Base-by-base conservation (phyloP, 1,140 invertebrate genomes). In the Dendroctonus ponderosae region DNA sequence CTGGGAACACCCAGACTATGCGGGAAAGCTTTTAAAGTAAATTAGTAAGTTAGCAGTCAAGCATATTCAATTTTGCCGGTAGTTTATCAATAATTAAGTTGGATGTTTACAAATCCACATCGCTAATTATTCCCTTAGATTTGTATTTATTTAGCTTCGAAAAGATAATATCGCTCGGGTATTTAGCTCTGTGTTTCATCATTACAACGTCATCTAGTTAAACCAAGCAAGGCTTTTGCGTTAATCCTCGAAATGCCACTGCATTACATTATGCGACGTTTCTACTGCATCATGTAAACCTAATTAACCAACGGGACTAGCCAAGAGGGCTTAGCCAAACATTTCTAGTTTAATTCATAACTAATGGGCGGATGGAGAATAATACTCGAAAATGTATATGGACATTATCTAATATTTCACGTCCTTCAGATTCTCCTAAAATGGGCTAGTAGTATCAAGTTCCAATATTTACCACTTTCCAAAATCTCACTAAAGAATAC, bases 271-370 rank as follows among this genome's bases (percentile, higher is more conserved):
- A 59, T 44, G 42, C 57, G 43, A 59, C 57, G 44, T 40, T 59
- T 59, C 57, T 59, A 59, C 42, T 59, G 57, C 57, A 59, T 59
- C 57, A 59, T 59, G 57, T 46, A 59, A 59, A 59, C 42, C 57
- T 59, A 59, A 59, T 59, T 59, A 46, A 59, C 57, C 37, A 48
- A 46, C 53, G 14, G 48, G 44, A 59, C 42, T 37, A 38, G 43
- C 57, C 42, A 46, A 46, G n/a, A 59, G 57, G 57, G 57, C 39
- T 59, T 59, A 59, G 14, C 14, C 42, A 59, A 59, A 59, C 44
- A 59, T 46, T 59, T 46, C 43, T 37, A 46, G 43, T 59, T 46
- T 46, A 48, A 59, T 44, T 59, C 42, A 59, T 59, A 46, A 59
- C 14, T 59, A 59, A 14, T 59, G 42, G 43, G 26, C 26, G 26